Evolutionary conservation across 2,113 vertebrate genomes (phyloP), one percentile per base, ranked within the genome.

Genomic region (Trachemys scripta): DNA sequence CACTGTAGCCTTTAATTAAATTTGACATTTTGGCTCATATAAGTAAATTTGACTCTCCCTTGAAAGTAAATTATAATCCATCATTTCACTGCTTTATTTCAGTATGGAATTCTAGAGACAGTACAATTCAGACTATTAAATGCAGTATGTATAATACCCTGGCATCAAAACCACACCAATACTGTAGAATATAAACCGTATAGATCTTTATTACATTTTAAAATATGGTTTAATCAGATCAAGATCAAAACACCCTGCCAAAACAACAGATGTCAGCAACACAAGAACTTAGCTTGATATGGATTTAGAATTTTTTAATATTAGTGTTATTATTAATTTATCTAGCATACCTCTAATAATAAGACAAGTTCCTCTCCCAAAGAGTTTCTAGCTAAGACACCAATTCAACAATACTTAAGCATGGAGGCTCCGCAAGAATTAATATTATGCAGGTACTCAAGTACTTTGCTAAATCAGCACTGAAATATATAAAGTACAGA

Each of bases 1-100:
- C 95, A 89, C 86, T 96, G 82, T 84, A 95, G 90, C 87, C 87
- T 38, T 80, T 96, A 97, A 96, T 97, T 97, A 96, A 96, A 96
- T 86, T 96, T 94, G 89, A 97, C 91, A 90, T 14, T 92, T 82
- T 59, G 81, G 90, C 80, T 97, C 93, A 88, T 17, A 76, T 91
- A 95, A 95, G 91, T 16, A 78, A 98, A 49, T 6, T 25, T 59
- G 90, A 92, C 1, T 92, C 87, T 11, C 50, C 95, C 95, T 93
- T 88, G 79, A 91, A 95, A 94, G 72, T 81, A 94, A 97, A 96
- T 75, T 57, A 92, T 84, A 53, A 90, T 51, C 49, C 85, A 90
- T 10, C 5, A 81, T 11, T 92, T 79, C 13, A 86, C 87, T 88
- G 27, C 62, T 87, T 84, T 95, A 81, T 94, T 88, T 42, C 20